Conservation (phyloP, 2,888 invertebrate genomes). For the Tenthredo mesomela region DNA sequence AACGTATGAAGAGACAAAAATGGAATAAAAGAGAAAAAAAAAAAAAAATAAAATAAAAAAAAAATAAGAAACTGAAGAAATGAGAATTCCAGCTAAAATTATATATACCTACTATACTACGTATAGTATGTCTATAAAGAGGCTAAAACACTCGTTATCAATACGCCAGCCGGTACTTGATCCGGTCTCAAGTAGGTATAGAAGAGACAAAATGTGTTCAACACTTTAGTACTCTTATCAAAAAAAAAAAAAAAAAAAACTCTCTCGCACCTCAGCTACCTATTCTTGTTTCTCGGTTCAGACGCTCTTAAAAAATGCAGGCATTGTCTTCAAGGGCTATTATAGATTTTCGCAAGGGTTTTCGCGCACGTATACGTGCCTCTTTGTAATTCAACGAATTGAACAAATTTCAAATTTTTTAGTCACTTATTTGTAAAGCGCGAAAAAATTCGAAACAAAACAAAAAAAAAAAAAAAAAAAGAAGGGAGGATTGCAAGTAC, state of each 20-base stretch:
- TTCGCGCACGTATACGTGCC: neutral
- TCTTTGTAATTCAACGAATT: neutral
- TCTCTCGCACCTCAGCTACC: neutral
- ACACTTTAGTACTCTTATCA: neutral
- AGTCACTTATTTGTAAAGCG: too few relatives aligned
- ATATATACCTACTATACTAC: too few relatives aligned
- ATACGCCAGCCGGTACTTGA: neutral
- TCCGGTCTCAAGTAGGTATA: slow-evolving; percentile 33
- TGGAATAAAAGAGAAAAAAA: neutral
- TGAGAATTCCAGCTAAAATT: neutral
- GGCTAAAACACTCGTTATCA: slow-evolving; percentile 1
- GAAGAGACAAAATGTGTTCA: slow-evolving; percentile 10
- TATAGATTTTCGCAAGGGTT: neutral
- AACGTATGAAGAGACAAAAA: neutral
- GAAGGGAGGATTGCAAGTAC: neutral
- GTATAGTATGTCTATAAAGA: neutral
- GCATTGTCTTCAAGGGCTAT: neutral
- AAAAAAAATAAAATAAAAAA: too few relatives aligned
- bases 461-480: neutral
- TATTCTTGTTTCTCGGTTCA: neutral
- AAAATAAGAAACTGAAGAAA: neutral
- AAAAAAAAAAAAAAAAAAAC: too few relatives aligned
- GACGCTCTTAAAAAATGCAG: neutral
- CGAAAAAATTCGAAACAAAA: neutral
- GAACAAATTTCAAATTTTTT: neutral